Conservation (phyloP, 35 echinoderm and acorn worm species). For the Amphiura filiformis region DNA sequence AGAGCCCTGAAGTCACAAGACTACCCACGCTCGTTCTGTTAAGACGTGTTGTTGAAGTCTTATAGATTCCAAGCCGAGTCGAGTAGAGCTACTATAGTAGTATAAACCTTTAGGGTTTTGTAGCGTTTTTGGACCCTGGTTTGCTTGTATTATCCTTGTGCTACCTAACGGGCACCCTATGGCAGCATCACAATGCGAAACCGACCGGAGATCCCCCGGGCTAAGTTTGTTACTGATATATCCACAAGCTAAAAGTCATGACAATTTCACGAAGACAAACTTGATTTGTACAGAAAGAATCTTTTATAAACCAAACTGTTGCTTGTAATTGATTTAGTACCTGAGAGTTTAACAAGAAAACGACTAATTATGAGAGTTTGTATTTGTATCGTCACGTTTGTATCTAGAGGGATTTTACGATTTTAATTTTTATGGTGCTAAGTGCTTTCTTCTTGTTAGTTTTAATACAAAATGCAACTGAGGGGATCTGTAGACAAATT, state of each 20-base stretch:
- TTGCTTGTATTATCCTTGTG: background rate
- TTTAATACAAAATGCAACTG: background rate
- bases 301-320: background rate
- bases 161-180: background rate
- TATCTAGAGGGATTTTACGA: background rate
- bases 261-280: background rate
- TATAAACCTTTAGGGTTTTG: background rate
- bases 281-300: background rate
- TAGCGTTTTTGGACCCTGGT: background rate
- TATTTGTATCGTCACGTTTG: constrained; percentile 8
- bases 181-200: background rate
- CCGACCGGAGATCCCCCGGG: background rate
- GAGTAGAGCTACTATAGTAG: no score
- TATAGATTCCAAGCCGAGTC: no score
- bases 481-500: background rate
- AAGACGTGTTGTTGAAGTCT: background rate
- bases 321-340: background rate
- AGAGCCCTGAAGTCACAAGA: background rate
- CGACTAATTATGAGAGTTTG: background rate
- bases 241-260: constrained; percentile 1
- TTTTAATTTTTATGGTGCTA: background rate
- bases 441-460: background rate
- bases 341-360: background rate
- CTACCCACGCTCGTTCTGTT: background rate
- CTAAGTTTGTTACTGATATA: constrained; percentile 5